A percentile compares a stretch with the other conserved stretches of the same genome.
Conservation (phyloP, 2,888 invertebrate genomes). For the Cheilosia vernalis region DNA sequence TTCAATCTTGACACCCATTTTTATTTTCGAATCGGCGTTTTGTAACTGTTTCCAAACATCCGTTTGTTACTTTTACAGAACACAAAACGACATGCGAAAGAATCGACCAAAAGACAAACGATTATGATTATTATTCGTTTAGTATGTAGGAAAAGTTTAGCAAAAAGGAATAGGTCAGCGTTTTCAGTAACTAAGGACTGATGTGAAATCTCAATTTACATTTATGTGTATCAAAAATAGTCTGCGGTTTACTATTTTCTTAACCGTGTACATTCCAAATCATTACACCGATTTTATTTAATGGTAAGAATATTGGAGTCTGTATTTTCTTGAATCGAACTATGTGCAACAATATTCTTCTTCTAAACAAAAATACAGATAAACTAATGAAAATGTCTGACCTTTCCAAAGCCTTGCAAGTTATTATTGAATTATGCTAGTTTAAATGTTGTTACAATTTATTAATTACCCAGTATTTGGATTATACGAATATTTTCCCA, state of each 20-base stretch:
- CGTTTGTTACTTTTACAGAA: too few relatives aligned
- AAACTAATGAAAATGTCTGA: not conserved
- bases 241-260: not conserved
- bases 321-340: not conserved
- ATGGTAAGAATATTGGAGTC: constrained; percentile 1
- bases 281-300: constrained; percentile 2
- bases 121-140: not conserved
- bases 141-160: constrained; percentile 10
- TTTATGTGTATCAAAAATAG: not conserved
- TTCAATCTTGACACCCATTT: not conserved
- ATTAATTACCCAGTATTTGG: constrained; percentile 5
- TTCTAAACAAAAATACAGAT: not conserved
- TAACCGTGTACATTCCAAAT: constrained; percentile 39
- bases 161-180: constrained; percentile 10
- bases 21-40: not conserved
- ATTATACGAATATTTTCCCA: constrained; percentile 9
- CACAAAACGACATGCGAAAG: too few relatives aligned
- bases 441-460: constrained; percentile 26
- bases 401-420: constrained; percentile 1
- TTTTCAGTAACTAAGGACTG: not conserved
- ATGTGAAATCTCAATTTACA: not conserved
- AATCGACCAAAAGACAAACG: too few relatives aligned
- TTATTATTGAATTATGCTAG: constrained; percentile 25
- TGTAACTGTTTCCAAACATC: not conserved
- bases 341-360: not conserved